phyloP scores from a whole-genome alignment of 2,797 vertebrate species.

The Rhyacichthys aspro region DNA sequence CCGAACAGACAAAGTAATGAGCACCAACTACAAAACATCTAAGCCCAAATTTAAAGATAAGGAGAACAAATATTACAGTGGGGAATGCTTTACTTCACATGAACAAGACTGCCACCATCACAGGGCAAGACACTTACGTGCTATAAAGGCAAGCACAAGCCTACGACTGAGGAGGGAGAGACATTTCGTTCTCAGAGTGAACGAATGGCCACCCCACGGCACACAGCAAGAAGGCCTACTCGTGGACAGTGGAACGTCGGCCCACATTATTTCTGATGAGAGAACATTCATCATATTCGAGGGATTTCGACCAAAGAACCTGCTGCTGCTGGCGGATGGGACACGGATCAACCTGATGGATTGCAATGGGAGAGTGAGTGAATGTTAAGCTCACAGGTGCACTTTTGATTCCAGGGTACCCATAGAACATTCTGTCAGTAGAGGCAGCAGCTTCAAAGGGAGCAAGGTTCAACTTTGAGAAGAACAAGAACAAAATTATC shows the following conservation, averaged over 20 bases:
- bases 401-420: neutral
- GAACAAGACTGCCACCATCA: no score
- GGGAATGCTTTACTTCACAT: no score
- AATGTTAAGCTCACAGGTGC: neutral
- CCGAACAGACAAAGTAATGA: no score
- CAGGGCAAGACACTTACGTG: no score
- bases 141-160: no score
- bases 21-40: no score
- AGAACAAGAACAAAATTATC: no score
- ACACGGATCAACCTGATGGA: neutral
- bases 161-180: no score
- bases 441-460: slow-evolving; percentile 9
- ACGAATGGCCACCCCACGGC: neutral
- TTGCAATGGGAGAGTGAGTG: neutral
- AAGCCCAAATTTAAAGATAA: no score
- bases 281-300: no score
- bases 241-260: neutral
- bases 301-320: neutral
- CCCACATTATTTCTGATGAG: no score
- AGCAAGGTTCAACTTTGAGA: slow-evolving; percentile 14
- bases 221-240: neutral
- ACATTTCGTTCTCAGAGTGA: neutral
- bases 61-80: neutral
- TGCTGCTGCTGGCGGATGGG: slow-evolving; percentile 7
- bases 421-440: slow-evolving; percentile 9